Evolutionary conservation across 2,888 invertebrate species (phyloP).

Genomic region (Corythucha ciliata): DNA sequence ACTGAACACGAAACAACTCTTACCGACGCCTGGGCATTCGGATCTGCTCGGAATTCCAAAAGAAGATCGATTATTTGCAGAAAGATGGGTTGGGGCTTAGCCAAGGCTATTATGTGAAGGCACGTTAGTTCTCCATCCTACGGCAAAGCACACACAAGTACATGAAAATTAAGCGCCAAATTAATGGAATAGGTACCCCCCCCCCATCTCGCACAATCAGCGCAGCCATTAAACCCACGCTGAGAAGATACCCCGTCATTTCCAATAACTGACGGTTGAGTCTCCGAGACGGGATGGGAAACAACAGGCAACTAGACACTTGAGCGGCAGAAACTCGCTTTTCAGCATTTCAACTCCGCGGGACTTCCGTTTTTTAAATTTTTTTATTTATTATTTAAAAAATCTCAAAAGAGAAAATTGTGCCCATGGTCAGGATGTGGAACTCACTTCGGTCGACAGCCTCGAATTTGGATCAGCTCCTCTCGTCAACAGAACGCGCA

Average conservation of each 20-base stretch:
- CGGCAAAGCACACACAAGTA: neutral
- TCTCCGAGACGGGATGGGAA: no score
- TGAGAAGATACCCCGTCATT: no score
- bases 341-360: neutral
- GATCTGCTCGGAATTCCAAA: conserved; percentile 22
- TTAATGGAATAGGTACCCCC: no score
- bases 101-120: conserved; percentile 22
- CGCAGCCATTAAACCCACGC: no score
- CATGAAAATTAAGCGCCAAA: neutral
- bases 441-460: conserved; percentile 15
- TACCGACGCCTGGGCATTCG: conserved; percentile 18
- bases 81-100: conserved; percentile 13
- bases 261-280: no score
- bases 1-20: neutral
- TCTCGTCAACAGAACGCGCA: conserved; percentile 21
- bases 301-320: no score
- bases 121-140: conserved; percentile 21
- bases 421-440: neutral
- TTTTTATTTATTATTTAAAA: neutral
- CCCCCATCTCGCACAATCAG: no score
- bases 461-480: conserved; percentile 23
- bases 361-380: neutral
- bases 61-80: conserved; percentile 22
- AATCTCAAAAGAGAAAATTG: neutral
- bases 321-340: no score